Evolutionary conservation across 2,113 vertebrate genomes (phyloP).

Genomic region (Diadophis punctatus): DNA sequence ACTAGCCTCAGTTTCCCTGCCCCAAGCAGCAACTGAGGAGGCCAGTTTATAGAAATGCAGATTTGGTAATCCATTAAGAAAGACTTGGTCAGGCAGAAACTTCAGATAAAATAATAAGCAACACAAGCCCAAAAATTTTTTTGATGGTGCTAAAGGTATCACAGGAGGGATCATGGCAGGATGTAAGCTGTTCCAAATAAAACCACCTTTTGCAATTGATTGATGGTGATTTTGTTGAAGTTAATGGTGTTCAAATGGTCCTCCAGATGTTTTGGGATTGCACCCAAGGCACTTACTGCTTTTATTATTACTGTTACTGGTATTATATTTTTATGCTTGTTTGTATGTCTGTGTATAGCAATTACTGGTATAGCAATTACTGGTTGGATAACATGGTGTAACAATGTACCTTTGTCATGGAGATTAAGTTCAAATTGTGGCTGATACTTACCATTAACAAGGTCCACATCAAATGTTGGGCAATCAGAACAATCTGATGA

Average conservation of each 20-base stretch:
- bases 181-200: neutral
- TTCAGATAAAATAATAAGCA: no score
- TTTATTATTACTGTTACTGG: neutral
- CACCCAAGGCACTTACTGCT: neutral
- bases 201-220: neutral
- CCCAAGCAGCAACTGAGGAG: no score
- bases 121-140: no score
- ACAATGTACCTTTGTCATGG: neutral
- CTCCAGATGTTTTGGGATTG: neutral
- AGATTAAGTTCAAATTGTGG: neutral
- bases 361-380: no score
- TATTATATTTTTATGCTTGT: neutral
- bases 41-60: no score
- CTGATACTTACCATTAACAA: neutral
- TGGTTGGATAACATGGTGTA: neutral
- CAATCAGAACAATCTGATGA: neutral
- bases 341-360: neutral
- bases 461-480: neutral
- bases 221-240: neutral
- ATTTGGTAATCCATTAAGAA: no score
- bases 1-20: no score
- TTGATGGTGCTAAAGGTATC: no score
- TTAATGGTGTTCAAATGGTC: neutral
- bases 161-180: no score
- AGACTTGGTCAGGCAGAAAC: no score